Conservation (phyloP, 2,888 invertebrate genomes). For the Hydrotaea cyrtoneurina region DNA sequence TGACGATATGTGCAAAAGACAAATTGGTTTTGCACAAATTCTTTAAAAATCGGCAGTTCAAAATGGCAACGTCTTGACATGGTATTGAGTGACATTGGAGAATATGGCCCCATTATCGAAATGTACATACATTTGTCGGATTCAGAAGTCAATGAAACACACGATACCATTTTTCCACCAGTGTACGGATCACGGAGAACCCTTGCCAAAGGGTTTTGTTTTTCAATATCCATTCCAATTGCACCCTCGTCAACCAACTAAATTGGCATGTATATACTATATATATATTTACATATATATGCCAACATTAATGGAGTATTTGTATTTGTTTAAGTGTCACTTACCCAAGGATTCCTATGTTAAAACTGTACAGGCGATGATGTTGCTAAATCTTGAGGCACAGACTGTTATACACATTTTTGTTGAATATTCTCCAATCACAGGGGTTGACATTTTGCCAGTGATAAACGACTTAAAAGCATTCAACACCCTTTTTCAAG, state of each 20-base stretch:
- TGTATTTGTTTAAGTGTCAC: background rate
- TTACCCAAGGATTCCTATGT: background rate
- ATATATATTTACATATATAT: background rate
- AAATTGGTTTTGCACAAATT: too few species aligned
- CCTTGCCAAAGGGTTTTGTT: too few species aligned
- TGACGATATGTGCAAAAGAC: too few species aligned
- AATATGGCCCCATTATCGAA: too few species aligned
- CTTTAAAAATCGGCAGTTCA: too few species aligned
- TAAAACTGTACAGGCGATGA: background rate
- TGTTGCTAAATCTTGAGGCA: background rate
- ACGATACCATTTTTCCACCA: too few species aligned
- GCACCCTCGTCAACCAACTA: background rate
- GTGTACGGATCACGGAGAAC: too few species aligned
- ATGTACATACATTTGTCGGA: too few species aligned
- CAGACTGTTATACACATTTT: constrained; percentile 8
- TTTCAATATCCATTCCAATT: too few species aligned
- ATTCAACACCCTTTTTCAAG: background rate
- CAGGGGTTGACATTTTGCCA: constrained; percentile 6
- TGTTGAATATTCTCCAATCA: background rate
- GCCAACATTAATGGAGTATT: background rate
- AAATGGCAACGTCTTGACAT: too few species aligned
- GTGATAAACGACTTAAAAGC: background rate
- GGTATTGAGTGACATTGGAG: too few species aligned
- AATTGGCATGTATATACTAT: background rate
- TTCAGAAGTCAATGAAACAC: too few species aligned